These are phyloP conservation scores for Labeo calbasu DNA, from an alignment of 2,797 vertebrate genomes.

Conservation along the genomic window DNA sequence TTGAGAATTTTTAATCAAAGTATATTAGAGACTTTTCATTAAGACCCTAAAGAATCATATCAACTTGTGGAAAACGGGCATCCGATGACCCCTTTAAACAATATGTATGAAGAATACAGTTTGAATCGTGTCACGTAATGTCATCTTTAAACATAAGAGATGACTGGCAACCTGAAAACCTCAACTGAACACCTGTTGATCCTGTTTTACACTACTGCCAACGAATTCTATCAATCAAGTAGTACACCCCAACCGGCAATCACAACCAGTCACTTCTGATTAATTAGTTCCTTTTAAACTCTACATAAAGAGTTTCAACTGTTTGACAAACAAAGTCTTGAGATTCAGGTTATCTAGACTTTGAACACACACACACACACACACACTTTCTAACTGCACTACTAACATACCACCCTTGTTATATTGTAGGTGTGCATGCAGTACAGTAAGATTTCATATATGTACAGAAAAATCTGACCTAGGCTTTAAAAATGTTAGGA, in stretches of 20 bases:
- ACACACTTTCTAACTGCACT: not conserved
- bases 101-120: not conserved
- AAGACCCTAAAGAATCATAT: too few species aligned
- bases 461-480: not conserved
- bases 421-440: conserved; percentile 6
- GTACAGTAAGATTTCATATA: not conserved
- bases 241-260: not conserved
- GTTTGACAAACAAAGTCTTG: conserved; percentile 4
- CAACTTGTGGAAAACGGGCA: too few species aligned
- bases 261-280: conserved; percentile 1
- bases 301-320: not conserved
- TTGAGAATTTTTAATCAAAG: too few species aligned
- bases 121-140: not conserved
- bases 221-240: not conserved
- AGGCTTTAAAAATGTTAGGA: not conserved
- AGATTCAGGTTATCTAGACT: not conserved
- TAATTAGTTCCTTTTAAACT: not conserved
- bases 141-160: not conserved
- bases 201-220: not conserved
- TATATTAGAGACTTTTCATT: too few species aligned
- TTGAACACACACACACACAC: not conserved
- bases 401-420: not conserved
- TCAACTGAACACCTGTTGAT: not conserved
- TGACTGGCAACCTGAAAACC: too few species aligned
- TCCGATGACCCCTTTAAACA: too few species aligned